Evolutionary conservation across 2,888 invertebrate genomes (phyloP).

Genomic region (Meteorus cinctellus): DNA sequence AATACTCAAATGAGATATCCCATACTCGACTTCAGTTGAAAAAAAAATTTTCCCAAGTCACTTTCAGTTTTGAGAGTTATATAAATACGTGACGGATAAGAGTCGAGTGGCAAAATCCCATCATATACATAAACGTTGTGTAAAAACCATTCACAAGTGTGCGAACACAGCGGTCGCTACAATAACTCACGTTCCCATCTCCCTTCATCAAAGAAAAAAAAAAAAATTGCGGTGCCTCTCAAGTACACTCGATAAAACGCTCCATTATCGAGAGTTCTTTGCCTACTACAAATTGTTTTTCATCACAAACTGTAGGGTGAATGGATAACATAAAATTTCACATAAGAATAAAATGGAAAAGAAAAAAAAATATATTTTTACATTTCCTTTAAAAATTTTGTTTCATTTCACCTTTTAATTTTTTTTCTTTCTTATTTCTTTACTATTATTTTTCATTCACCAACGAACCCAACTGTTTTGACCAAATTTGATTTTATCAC

Average conservation of each 20-base stretch:
- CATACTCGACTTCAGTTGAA: not conserved
- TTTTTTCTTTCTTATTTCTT: conserved; percentile 31
- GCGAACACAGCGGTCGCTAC: conserved; percentile 66
- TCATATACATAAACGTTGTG: conserved; percentile 41
- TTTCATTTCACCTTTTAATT: conserved; percentile 14
- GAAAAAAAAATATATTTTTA: not conserved
- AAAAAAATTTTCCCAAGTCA: conserved; percentile 28
- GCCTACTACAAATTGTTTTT: conserved; percentile 44
- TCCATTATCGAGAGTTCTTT: conserved; percentile 40
- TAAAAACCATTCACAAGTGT: conserved; percentile 58
- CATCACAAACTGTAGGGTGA: conserved; percentile 6
- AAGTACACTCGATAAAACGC: conserved; percentile 58
- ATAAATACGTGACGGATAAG: conserved; percentile 13
- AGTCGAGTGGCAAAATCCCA: conserved; percentile 21
- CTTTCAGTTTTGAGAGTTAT: not conserved
- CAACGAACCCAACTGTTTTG: conserved; percentile 54
- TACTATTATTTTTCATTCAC: conserved; percentile 28
- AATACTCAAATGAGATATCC: not conserved
- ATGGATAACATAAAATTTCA: conserved; percentile 32
- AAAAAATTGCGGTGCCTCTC: conserved; percentile 58
- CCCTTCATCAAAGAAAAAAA: conserved; percentile 28
- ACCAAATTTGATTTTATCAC: conserved; percentile 65
- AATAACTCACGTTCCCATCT: conserved; percentile 60
- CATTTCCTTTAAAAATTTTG: not conserved
- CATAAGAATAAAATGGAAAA: not conserved